Evolutionary conservation across 2,113 vertebrate genomes (phyloP).

Genomic region (Pedetes capensis): DNA sequence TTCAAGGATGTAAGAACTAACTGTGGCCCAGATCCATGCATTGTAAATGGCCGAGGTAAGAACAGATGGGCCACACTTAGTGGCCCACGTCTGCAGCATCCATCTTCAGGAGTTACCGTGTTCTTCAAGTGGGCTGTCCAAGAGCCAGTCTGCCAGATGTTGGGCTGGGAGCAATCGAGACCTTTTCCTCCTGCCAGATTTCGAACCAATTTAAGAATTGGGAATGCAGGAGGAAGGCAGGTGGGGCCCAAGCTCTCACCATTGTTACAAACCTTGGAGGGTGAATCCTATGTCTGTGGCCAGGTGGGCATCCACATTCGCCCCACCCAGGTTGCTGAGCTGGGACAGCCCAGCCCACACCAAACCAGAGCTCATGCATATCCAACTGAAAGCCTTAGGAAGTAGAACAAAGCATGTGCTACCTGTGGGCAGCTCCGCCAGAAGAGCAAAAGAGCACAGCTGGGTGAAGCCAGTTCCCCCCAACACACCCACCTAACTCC

Average conservation of each 20-base stretch:
- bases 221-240: neutral
- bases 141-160: neutral
- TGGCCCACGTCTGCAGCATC: neutral
- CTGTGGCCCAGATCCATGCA: neutral
- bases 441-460: neutral
- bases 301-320: neutral
- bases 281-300: neutral
- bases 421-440: neutral
- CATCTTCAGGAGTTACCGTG: neutral
- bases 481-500: neutral
- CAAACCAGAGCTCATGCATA: accelerated
- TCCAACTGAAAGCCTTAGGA: neutral
- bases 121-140: neutral
- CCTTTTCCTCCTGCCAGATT: neutral
- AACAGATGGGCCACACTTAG: neutral
- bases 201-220: neutral
- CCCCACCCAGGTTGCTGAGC: accelerated
- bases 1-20: neutral
- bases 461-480: accelerated
- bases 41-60: neutral
- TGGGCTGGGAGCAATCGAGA: neutral
- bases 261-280: too few species aligned
- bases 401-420: neutral
- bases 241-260: too few species aligned
- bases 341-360: neutral